Base-by-base conservation (phyloP, 2,888 invertebrate species). In the Protodeltote pygarga region DNA sequence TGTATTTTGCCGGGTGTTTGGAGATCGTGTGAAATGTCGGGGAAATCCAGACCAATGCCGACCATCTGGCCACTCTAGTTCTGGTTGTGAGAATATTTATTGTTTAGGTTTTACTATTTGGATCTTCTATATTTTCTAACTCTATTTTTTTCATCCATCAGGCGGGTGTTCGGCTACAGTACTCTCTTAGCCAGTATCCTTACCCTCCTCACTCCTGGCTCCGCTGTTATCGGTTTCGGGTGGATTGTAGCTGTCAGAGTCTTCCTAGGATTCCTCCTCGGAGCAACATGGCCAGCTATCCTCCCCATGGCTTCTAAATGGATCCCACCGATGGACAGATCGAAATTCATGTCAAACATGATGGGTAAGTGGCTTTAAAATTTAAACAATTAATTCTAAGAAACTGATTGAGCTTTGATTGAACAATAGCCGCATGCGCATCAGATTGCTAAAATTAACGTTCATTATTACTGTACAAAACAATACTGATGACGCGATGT, bases 311-410 rank as follows among this genome's bases (percentile, higher is more conserved):
- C 97, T 23, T 97, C 98, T 4, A 95, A 95, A 58, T 99, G 98
- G 98, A 97, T 98, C 48, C 98, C 98, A 4, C 98, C 98, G 6
- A 94, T 96, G 93, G 98, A 99, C 81, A 94, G 98, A 62, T 97
- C 97, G 27, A 97, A 97, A 83, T 97, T 98, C 83, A 97, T 98
- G 83, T 96, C 98, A 5, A 96, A 97, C 75, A 97, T 97, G 96
- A 96, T 97, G 96, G 97, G 95, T 95, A 83, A 92, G 92, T 87
- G 8, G 29, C 13, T n/a, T 33, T 23, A 17, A 14, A 33, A 29
- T 21, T 47, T 2, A 31, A 27, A 3, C 10, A 2, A 13, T 10
- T n/a, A 25, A 11, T 34, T 50, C 17, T 14, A 16, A 41, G 28
- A 25, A 42, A 3, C n/a, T 11, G 19, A 51, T 44, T 28, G 6